Evolutionary conservation across 2,888 invertebrate genomes (phyloP).

Genomic region (Agriopis aurantiaria): DNA sequence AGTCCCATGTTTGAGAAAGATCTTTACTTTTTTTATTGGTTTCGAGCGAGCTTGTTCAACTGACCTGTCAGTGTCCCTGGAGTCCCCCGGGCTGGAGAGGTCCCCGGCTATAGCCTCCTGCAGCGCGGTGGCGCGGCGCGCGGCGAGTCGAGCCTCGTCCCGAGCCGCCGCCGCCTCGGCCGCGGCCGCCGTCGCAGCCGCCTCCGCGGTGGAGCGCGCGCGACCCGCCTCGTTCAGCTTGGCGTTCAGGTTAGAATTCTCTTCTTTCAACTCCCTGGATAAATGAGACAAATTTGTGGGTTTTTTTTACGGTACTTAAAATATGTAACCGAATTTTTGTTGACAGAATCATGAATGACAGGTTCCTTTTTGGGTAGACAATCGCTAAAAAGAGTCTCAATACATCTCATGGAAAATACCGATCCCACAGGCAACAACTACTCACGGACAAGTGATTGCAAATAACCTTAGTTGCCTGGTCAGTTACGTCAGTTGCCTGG

Average conservation of each 20-base stretch:
- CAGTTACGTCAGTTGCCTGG: too few relatives aligned
- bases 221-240: constrained; percentile 92
- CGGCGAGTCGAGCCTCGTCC: constrained; percentile 94
- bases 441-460: too few relatives aligned
- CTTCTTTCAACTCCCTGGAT: constrained; percentile 91
- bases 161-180: constrained; percentile 90
- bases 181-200: constrained; percentile 89
- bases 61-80: constrained; percentile 79
- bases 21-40: too few relatives aligned
- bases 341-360: too few relatives aligned
- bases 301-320: not conserved
- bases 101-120: constrained; percentile 97
- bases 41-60: constrained; percentile 5
- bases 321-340: not conserved
- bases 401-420: too few relatives aligned
- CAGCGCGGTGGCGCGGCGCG: constrained; percentile 95
- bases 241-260: constrained; percentile 89
- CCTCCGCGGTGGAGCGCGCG: constrained; percentile 91
- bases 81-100: constrained; percentile 89
- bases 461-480: not conserved
- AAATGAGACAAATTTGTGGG: not conserved
- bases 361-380: too few relatives aligned
- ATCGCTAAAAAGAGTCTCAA: too few relatives aligned
- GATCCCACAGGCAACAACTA: too few relatives aligned
- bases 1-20: too few relatives aligned